Percentiles rank a stretch among this genome's conserved stretches.
Conservation (phyloP, 2,113 vertebrate species). For the Alexandromys fortis region DNA sequence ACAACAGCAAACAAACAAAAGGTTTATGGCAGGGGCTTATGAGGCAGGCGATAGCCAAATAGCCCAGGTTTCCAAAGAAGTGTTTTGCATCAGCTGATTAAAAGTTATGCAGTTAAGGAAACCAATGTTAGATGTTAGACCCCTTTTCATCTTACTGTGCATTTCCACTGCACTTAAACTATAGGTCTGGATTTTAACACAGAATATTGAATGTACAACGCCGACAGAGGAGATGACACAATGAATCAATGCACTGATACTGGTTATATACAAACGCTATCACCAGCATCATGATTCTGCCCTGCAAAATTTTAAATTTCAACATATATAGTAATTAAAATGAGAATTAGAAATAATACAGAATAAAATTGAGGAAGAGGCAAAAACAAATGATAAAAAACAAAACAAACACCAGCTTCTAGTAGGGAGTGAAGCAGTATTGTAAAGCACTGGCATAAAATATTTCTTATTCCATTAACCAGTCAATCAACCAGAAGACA, state of each 20-base stretch:
- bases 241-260: background rate
- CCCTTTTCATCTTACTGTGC: slow-evolving; percentile 13
- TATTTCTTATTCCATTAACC: slow-evolving; percentile 67
- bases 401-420: slow-evolving; percentile 39
- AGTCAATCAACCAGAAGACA: slow-evolving; percentile 59
- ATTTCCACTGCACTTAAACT: background rate
- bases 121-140: background rate
- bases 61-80: background rate
- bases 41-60: background rate
- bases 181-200: slow-evolving; percentile 34
- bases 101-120: slow-evolving; percentile 20
- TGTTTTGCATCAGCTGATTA: background rate
- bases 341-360: slow-evolving; percentile 42
- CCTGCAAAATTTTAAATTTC: background rate
- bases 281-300: slow-evolving; percentile 18
- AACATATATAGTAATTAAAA: slow-evolving; percentile 48
- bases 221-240: slow-evolving; percentile 22
- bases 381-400: slow-evolving; percentile 12
- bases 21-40: background rate
- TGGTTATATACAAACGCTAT: background rate
- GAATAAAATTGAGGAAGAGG: slow-evolving; percentile 40
- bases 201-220: background rate
- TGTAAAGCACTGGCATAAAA: slow-evolving; percentile 63
- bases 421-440: slow-evolving; percentile 36
- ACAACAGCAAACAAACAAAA: background rate